Base-by-base conservation (phyloP, 2,888 invertebrate species). In the Thysanoteuthis rhombus region DNA sequence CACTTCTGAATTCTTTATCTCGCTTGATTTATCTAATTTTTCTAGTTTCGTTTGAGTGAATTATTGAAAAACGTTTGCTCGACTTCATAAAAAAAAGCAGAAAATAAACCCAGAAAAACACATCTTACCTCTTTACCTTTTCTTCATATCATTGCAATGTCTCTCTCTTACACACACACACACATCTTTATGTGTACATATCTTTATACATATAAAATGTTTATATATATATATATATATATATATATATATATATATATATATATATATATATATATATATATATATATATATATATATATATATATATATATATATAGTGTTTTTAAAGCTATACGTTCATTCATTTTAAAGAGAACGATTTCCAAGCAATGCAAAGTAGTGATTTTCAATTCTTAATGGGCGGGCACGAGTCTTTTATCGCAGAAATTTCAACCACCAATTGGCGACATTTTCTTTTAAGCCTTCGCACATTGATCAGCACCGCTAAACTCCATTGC, bases 341-440 rank as follows among this genome's bases (percentile, higher is more conserved):
- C 75, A n/a, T n/a, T 1, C 12, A 10, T 75, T 75, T n/a, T n/a
- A 75, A 75, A 75, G n/a, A n/a, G 75, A 75, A n/a, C 16, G 75
- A 16, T 75, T 75, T 75, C 36, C n/a, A 36, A 75, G 75, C 75
- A 12, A n/a, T 0, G 75, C 75, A 75, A 75, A 75, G n/a, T 75
- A 75, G 75, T 75, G 75, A 75, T 75, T 75, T n/a, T n/a, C 75
- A n/a, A 75, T n/a, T 75, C n/a, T n/a, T 75, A 75, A 75, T 75
- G 75, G 75, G 75, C n/a, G n/a, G 75, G 75, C n/a, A 36, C 16
- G 22, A n/a, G 75, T 75, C 75, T 75, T 75, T 75, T 75, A 75
- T 75, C 12, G n/a, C n/a, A n/a, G n/a, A 75, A 75, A 75, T 75
- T 75, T 75, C 75, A 75, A n/a, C 75, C 75, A 16, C n/a, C n/a